Evolutionary conservation across 2,888 invertebrate genomes (phyloP), one percentile per base, ranked within the genome.

Genomic region (Quadroppia sp.): DNA sequence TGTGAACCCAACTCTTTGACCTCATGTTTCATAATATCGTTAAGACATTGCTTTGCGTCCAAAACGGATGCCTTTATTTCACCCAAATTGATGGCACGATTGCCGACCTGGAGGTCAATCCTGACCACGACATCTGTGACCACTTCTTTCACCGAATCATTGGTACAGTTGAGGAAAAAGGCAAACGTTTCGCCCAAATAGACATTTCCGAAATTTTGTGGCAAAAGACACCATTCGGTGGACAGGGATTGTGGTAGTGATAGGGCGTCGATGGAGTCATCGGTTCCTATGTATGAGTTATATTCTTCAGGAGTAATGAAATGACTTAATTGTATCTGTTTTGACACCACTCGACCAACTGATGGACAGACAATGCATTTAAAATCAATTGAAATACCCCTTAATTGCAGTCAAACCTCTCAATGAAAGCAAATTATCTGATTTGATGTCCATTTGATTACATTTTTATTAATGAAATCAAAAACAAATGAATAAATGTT

Each of bases 1-100:
- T 99, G 98, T 64, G 94, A 93, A 56, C 98, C 98, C 78, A 95
- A 89, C 85, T 99, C 98, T 84, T 97, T 98, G n/a, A 99, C 96
- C 87, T 99, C 98, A 84, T 99, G 96, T 81, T 94, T 92, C 80
- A 98, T 94, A 45, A 98, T 92, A 84, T 95, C 91, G 84, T 96
- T 94, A 20, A 96, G 86, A 15, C 93, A 95, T 81, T 90, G 89
- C 80, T 92, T 72, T 32, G 72, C 40, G 56, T 69, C 74, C 11
- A 72, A 20, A 71, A 64, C 11, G n/a, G 42, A 36, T 72, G 36
- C 20, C 23, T 72, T 72, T 32, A 71, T 45, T 23, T 71, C 30
- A 15, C 71, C 48, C 0, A 76, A 40, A 40, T 45, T 56, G 40
- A 74, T 71, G 30, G 61, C 50, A 32, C 70, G 74, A 71, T 42